phyloP scores from a whole-genome alignment of 2,888 invertebrate genomes.

The Thumatha senex region DNA sequence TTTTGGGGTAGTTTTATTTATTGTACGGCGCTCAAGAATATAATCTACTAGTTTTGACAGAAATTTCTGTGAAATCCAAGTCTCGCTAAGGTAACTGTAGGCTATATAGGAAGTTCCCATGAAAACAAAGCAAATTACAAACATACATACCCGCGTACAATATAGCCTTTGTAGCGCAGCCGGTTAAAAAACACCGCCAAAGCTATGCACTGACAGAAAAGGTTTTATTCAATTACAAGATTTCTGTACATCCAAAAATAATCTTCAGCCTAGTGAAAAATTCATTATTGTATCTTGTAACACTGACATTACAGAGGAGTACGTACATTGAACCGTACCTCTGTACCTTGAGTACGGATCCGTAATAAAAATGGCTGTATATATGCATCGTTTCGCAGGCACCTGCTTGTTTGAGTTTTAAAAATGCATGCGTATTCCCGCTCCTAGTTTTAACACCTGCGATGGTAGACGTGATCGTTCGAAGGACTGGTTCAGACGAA shows the following conservation, averaged over 20 bases:
- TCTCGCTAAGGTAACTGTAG: no score
- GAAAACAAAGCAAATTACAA: no score
- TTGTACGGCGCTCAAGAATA: no score
- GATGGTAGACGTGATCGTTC: constrained; percentile 8
- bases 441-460: constrained; percentile 18
- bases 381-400: constrained; percentile 28
- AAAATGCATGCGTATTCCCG: constrained; percentile 40
- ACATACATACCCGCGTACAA: no score
- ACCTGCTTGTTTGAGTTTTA: constrained; percentile 43
- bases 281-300: constrained; percentile 18
- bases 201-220: no score
- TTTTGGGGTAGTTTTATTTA: no score
- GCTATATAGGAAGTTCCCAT: no score
- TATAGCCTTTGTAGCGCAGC: no score
- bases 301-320: constrained; percentile 6
- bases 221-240: neutral
- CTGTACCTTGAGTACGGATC: constrained; percentile 10
- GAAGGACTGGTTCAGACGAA: neutral
- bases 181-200: no score
- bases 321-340: neutral
- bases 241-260: constrained; percentile 5
- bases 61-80: no score
- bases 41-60: no score
- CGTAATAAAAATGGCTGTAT: constrained; percentile 23
- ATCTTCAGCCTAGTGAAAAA: constrained; percentile 20